These are phyloP conservation scores for Orthonychiurus folsomi DNA, from an alignment of 2,888 invertebrate species.

Conservation along the genomic window DNA sequence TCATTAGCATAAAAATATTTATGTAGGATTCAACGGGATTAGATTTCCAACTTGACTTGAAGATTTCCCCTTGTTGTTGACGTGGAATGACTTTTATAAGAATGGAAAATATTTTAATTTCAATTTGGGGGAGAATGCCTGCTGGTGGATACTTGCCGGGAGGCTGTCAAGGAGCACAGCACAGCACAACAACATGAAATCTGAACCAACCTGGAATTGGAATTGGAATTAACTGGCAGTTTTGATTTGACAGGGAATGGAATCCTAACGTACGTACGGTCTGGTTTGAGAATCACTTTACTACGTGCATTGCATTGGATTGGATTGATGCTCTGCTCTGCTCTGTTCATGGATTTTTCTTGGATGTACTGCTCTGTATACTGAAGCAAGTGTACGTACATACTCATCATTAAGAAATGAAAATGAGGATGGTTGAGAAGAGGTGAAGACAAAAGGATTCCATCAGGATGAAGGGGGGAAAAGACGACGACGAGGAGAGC, in stretches of 20 bases:
- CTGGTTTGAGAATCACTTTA: not conserved
- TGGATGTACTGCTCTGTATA: not conserved
- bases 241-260: not conserved
- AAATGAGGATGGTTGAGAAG: not conserved
- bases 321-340: too few relatives aligned
- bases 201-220: not conserved
- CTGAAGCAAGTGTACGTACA: too few relatives aligned
- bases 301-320: not conserved
- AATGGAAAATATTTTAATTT: slow-evolving; percentile 3
- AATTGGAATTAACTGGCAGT: not conserved
- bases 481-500: too few relatives aligned
- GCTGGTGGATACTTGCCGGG: not conserved
- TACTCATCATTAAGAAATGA: not conserved
- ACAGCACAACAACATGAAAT: not conserved
- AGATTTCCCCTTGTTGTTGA: too few relatives aligned
- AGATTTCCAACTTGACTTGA: too few relatives aligned
- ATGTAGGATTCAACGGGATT: too few relatives aligned
- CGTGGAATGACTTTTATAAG: slow-evolving; percentile 3
- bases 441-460: not conserved
- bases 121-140: not conserved
- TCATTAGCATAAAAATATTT: too few relatives aligned
- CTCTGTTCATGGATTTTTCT: too few relatives aligned
- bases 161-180: slow-evolving; percentile 1
- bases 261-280: not conserved
- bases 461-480: too few relatives aligned